phyloP scores from a whole-genome alignment of 2,797 vertebrate species.

The Tiaroga cobitis region DNA sequence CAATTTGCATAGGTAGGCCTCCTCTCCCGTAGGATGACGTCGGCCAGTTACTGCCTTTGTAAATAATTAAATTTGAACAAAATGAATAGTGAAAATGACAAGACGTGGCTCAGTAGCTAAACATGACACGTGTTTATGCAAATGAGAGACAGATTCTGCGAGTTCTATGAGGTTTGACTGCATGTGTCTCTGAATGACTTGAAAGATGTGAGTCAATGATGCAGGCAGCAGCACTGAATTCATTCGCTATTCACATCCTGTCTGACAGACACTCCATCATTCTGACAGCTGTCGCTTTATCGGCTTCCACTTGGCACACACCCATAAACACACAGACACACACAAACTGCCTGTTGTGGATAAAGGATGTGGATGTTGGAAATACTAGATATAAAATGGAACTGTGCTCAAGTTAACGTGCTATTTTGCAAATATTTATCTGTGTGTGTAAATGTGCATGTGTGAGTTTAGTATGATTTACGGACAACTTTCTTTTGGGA shows the following conservation, averaged over 20 bases:
- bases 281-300: slow-evolving; percentile 47
- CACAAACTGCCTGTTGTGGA: slow-evolving; percentile 20
- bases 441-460: slow-evolving; percentile 15
- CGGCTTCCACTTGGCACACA: slow-evolving; percentile 14
- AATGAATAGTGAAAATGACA: neutral
- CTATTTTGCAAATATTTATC: slow-evolving; percentile 12
- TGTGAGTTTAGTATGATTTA: neutral
- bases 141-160: slow-evolving; percentile 3
- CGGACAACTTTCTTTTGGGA: neutral
- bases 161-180: slow-evolving; percentile 22
- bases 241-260: slow-evolving; percentile 27
- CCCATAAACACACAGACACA: neutral
- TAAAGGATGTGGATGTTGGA: slow-evolving; percentile 14
- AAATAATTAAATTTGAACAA: neutral
- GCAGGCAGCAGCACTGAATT: slow-evolving; percentile 42
- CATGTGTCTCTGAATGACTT: slow-evolving; percentile 25
- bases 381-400: slow-evolving; percentile 1
- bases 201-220: slow-evolving; percentile 44
- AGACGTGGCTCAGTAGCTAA: neutral
- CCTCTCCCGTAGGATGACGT: neutral
- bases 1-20: neutral
- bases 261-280: slow-evolving; percentile 47
- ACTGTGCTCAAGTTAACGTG: neutral
- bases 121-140: neutral
- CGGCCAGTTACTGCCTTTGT: neutral